Conservation (phyloP, 2,797 vertebrate genomes). For the Scomberomorus guttatus region DNA sequence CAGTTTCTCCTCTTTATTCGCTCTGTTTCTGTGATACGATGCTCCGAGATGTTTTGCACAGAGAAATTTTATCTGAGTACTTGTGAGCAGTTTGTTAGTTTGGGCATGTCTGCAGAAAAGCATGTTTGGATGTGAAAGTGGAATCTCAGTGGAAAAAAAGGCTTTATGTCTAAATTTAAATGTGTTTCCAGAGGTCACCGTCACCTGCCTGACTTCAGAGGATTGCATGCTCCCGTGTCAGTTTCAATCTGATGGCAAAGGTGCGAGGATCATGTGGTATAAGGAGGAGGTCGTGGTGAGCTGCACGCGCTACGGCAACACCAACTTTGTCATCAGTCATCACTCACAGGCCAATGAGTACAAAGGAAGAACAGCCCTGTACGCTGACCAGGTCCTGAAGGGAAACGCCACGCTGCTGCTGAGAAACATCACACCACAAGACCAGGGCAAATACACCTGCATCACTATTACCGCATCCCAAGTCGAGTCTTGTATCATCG, state of each 20-base stretch:
- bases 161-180: background rate
- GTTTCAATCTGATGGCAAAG: slow-evolving; percentile 40
- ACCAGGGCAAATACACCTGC: slow-evolving; percentile 50
- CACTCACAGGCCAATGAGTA: background rate
- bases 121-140: background rate
- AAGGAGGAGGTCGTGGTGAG: slow-evolving; percentile 26
- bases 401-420: slow-evolving; percentile 47
- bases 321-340: slow-evolving; percentile 24
- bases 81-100: too few relatives aligned
- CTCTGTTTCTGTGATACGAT: too few relatives aligned
- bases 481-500: slow-evolving; percentile 21
- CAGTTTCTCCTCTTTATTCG: too few relatives aligned
- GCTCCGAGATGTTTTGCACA: too few relatives aligned
- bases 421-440: slow-evolving; percentile 24
- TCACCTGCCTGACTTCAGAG: slow-evolving; percentile 18
- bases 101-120: background rate
- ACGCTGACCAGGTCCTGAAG: slow-evolving; percentile 23
- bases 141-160: background rate
- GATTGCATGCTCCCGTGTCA: slow-evolving; percentile 32
- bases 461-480: background rate
- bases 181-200: background rate
- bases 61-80: too few relatives aligned
- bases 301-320: slow-evolving; percentile 46
- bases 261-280: slow-evolving; percentile 45
- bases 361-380: slow-evolving; percentile 26